Evolutionary conservation across 2,888 invertebrate genomes (phyloP), one percentile per base, ranked within the genome.

Genomic region (Chouioia cunea): DNA sequence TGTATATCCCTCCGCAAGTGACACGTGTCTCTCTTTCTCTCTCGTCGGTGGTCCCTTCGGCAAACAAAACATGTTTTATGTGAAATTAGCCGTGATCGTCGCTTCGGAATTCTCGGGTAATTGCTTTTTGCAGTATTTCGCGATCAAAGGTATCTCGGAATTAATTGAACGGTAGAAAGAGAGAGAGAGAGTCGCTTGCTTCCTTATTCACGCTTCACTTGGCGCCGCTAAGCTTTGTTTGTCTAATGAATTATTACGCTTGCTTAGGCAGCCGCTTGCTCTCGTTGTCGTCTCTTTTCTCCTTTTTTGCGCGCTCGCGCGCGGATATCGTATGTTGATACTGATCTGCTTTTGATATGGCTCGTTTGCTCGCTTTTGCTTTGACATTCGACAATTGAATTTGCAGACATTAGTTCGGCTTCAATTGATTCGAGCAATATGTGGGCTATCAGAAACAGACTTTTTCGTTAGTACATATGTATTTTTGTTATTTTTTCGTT

Each of bases 121-220:
- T 84, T 85, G 82, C 80, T 83, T 85, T 85, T 84, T 82, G 80
- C 81, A 81, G 81, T 81, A 83, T 83, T 76, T 82, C 43, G 59
- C 65, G 77, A 82, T 82, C 80, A 81, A 82, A 82, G 81, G 76
- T 74, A 46, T 46, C 46, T 58, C 43, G 59, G 56, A 73, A 68
- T 71, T 73, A 73, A 73, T 71, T 71, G 73, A 71, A 73, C 64
- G 67, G 10, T 27, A 27, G 27, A 27, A 6, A 27, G 27, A 27
- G 27, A 27, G 27, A 27, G 27, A 20, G 54, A 43, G 65, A 23
- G 58, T 16, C 27, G 47, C 47, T 20, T 8, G 64, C 66, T 73
- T 71, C 69, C 71, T 74, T 71, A 73, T 68, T 71, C 73, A 68
- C 68, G 73, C 73, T 71, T 68, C 71, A 68, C 64, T 57, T 44